A percentile compares a stretch with the other conserved stretches of the same genome.
Conservation (phyloP, 2,113 vertebrate species). For the Pungitius pungitius region DNA sequence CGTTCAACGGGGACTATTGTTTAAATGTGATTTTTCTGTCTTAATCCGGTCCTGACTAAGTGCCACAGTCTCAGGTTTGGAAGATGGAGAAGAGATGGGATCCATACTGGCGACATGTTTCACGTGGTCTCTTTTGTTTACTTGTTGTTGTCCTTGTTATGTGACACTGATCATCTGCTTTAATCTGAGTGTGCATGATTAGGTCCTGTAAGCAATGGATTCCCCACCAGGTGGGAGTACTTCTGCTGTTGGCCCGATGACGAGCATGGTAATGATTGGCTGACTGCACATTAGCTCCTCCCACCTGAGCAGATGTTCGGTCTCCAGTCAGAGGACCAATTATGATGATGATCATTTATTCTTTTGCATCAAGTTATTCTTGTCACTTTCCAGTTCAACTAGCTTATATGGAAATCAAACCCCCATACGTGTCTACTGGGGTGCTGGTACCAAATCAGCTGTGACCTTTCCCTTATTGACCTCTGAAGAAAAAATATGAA, state of each 20-base stretch:
- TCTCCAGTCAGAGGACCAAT: neutral
- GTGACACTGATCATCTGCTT: neutral
- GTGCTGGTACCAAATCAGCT: neutral
- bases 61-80: constrained; percentile 37
- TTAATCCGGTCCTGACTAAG: constrained; percentile 32
- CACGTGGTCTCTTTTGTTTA: neutral
- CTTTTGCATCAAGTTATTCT: neutral
- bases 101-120: neutral
- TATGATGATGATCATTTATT: neutral
- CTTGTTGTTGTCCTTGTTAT: too few species aligned
- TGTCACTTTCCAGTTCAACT: neutral
- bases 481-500: neutral
- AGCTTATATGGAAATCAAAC: neutral
- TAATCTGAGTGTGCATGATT: neutral
- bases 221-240: neutral
- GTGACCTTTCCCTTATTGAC: neutral
- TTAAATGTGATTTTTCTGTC: constrained; percentile 46
- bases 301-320: neutral
- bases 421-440: neutral
- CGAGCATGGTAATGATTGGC: neutral
- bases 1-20: constrained; percentile 50
- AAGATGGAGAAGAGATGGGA: neutral
- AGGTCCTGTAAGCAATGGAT: neutral
- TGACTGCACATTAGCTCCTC: neutral
- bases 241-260: neutral